Base-by-base conservation (phyloP, 2,888 invertebrate species). In the Zaprionus bogoriensis region DNA sequence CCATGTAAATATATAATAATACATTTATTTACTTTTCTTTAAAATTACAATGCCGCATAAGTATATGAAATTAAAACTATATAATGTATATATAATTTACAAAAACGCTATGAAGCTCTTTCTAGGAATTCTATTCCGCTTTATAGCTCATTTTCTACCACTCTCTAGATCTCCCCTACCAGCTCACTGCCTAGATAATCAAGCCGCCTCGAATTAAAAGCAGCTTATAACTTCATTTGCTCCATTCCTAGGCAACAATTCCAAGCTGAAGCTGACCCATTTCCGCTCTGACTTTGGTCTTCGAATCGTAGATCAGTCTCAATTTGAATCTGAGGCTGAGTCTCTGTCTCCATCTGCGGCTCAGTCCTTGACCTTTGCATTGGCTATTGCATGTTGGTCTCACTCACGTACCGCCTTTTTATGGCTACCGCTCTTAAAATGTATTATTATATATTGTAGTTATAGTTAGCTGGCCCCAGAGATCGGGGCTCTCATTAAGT, bases 361-460 rank as follows among this genome's bases (percentile, higher is more conserved):
- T 38, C 67, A 84, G 81, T 70, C 84, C 85, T 78, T 84, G 78
- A 78, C 85, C 78, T 74, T 60, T 50, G 10, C 19, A 12, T 2
- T 12, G 32, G 62, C 46, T 47, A 42, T 48, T 36, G 27, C 20
- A 25, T 19, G 45, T 14, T 32, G 38, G 52, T 27, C 47, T 23
- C 27, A 32, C 66, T 67, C 74, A 74, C 71, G 71, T 72, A 19
- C 20, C 51, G 41, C 22, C 36, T 65, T 71, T n/a, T 74, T 51
- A 70, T 74, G 74, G 70, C 74, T 50, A 66, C 58, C 61, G 61
- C 72, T 59, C 45, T 61, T 57, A 72, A 82, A 75, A 66, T 68
- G 39, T 75, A 57, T 59, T 68, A 74, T 63, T 77, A 55, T 65
- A 61, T n/a, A n/a, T n/a, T n/a, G n/a, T n/a, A n/a, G n/a, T n/a